These are phyloP conservation scores for Atta texana DNA, from an alignment of 1,140 invertebrate species.

Conservation along the genomic window DNA sequence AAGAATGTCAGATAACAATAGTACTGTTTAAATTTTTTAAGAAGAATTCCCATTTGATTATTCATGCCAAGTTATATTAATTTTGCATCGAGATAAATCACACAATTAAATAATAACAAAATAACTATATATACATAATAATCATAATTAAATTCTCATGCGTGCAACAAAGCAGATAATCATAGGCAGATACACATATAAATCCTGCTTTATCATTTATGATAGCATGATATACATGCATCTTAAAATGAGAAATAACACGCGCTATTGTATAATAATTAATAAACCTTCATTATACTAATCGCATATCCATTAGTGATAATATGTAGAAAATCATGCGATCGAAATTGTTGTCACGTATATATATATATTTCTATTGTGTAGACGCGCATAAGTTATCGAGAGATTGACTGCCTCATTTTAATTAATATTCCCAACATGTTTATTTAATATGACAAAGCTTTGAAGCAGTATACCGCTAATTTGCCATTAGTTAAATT, in stretches of 20 bases:
- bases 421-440: constrained; percentile 56
- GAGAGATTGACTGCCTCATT: constrained; percentile 46
- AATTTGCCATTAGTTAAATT: constrained; percentile 56
- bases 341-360: constrained; percentile 41
- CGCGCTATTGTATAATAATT: neutral
- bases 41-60: neutral
- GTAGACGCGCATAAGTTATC: constrained; percentile 31
- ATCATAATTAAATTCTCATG: constrained; percentile 15
- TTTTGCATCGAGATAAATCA: neutral
- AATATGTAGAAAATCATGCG: constrained; percentile 58
- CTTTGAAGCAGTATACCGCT: constrained; percentile 49
- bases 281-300: constrained; percentile 46
- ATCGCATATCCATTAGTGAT: constrained; percentile 49
- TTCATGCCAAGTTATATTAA: neutral
- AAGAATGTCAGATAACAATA: no score
- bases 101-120: constrained; percentile 18
- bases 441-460: constrained; percentile 58
- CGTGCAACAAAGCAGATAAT: constrained; percentile 38
- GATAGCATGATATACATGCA: neutral
- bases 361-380: constrained; percentile 17
- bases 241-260: constrained; percentile 43
- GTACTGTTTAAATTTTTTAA: neutral
- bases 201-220: constrained; percentile 15
- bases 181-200: neutral
- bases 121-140: neutral